phyloP scores from a whole-genome alignment of 2,797 vertebrate species.

The Pogonophryne albipinna region DNA sequence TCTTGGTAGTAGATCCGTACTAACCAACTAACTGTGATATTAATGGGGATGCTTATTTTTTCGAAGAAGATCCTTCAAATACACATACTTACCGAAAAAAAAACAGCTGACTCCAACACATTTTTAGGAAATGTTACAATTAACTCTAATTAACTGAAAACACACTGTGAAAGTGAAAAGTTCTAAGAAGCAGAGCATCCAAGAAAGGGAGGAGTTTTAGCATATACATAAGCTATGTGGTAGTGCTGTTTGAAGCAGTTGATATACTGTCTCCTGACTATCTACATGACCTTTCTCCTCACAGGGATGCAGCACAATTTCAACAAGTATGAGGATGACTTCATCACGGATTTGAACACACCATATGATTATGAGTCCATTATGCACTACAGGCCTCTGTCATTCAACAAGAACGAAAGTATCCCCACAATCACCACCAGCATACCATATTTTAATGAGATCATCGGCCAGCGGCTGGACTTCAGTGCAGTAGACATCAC shows the following conservation, averaged over 20 bases:
- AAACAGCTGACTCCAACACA: too few relatives aligned
- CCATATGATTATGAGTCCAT: constrained; percentile 94
- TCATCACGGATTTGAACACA: constrained; percentile 91
- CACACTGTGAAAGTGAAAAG: too few relatives aligned
- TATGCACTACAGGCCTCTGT: constrained; percentile 91
- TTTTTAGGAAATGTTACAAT: too few relatives aligned
- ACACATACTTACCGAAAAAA: too few relatives aligned
- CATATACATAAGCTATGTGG: not conserved
- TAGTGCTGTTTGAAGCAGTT: not conserved
- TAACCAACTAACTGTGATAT: too few relatives aligned
- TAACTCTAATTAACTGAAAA: too few relatives aligned
- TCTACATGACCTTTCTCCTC: not conserved
- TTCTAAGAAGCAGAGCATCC: too few relatives aligned
- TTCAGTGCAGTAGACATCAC: constrained; percentile 89
- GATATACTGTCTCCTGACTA: not conserved
- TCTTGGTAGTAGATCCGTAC: too few relatives aligned
- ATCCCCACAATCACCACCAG: constrained; percentile 90
- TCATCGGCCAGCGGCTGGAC: constrained; percentile 93
- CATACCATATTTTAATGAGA: constrained; percentile 87
- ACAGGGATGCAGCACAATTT: constrained; percentile 89
- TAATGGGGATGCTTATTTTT: too few relatives aligned
- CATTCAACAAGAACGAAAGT: constrained; percentile 89
- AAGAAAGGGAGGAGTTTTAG: not conserved
- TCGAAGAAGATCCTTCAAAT: too few relatives aligned
- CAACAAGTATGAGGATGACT: constrained; percentile 82